Evolutionary conservation across 23 tunicate species (phyloP).

Genomic region (Aplidium turbinatum): DNA sequence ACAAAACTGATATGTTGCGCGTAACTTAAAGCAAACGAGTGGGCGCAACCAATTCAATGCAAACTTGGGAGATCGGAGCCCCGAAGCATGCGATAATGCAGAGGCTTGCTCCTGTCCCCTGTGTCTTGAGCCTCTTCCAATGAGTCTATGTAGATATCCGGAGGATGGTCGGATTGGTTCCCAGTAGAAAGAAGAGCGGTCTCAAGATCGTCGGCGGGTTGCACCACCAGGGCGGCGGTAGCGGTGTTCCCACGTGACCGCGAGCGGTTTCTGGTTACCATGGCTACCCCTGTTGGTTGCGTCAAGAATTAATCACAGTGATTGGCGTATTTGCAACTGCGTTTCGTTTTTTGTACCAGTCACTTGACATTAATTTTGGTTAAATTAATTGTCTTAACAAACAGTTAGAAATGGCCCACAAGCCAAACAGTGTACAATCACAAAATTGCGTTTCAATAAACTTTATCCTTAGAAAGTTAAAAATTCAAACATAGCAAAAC

Average conservation of each 20-base stretch:
- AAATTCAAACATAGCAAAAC: too few relatives aligned
- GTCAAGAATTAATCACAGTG: neutral
- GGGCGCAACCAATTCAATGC: too few relatives aligned
- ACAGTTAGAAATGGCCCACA: too few relatives aligned
- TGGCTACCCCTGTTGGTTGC: conserved; percentile 13
- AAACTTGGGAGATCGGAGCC: conserved; percentile 26
- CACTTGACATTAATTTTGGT: too few relatives aligned
- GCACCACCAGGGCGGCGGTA: neutral
- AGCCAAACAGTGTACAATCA: too few relatives aligned
- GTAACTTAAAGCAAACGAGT: too few relatives aligned
- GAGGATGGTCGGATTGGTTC: neutral
- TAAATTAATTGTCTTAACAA: too few relatives aligned
- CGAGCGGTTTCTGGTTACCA: conserved; percentile 12
- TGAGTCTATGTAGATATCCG: neutral
- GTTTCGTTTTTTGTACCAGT: too few relatives aligned
- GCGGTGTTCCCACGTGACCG: conserved; percentile 21
- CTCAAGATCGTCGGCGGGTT: conserved; percentile 22
- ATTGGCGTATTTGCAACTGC: too few relatives aligned
- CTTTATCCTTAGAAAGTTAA: too few relatives aligned
- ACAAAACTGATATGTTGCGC: too few relatives aligned
- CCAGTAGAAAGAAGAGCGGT: neutral
- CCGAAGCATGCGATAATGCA: conserved; percentile 20
- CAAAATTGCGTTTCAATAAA: too few relatives aligned
- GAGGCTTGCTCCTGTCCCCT: neutral
- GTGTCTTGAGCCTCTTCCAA: conserved; percentile 21